These are phyloP conservation scores for Tenthredo amoena DNA, from an alignment of 2,888 invertebrate species.

Conservation along the genomic window DNA sequence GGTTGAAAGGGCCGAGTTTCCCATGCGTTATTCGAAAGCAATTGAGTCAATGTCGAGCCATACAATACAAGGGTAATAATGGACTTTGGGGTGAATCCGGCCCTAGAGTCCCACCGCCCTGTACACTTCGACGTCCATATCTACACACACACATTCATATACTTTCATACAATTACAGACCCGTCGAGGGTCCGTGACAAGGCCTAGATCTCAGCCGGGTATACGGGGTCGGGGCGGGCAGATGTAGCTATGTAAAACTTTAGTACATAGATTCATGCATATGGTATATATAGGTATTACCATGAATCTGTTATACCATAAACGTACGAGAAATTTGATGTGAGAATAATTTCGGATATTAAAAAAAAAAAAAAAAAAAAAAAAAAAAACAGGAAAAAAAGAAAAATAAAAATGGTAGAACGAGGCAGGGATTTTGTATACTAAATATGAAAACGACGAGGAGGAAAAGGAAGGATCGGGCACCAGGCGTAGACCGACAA, in stretches of 20 bases:
- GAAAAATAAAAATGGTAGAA: too few species aligned
- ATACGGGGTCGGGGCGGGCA: conserved; percentile 67
- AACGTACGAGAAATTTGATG: neutral
- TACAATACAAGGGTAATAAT: conserved; percentile 78
- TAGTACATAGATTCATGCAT: neutral
- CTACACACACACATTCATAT: neutral
- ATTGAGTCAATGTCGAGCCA: conserved; percentile 78
- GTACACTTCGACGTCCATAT: conserved; percentile 12
- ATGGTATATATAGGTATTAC: neutral
- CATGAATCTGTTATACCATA: neutral
- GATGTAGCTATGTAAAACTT: conserved; percentile 69
- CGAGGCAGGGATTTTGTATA: neutral
- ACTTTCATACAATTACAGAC: conserved; percentile 24
- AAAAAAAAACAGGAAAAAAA: too few species aligned
- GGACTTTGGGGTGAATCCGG: conserved; percentile 76
- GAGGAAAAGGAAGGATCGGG: conserved; percentile 14
- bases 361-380: too few species aligned
- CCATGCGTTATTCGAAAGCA: conserved; percentile 77
- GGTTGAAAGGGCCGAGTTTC: conserved; percentile 62
- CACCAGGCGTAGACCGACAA: conserved; percentile 41
- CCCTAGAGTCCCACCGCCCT: conserved; percentile 57
- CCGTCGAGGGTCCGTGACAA: conserved; percentile 44
- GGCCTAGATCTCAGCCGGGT: conserved; percentile 41
- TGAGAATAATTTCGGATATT: too few species aligned
- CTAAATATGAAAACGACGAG: conserved; percentile 34